phyloP scores from a whole-genome alignment of 2,888 invertebrate genomes.

The Leptinotarsa haldemani region DNA sequence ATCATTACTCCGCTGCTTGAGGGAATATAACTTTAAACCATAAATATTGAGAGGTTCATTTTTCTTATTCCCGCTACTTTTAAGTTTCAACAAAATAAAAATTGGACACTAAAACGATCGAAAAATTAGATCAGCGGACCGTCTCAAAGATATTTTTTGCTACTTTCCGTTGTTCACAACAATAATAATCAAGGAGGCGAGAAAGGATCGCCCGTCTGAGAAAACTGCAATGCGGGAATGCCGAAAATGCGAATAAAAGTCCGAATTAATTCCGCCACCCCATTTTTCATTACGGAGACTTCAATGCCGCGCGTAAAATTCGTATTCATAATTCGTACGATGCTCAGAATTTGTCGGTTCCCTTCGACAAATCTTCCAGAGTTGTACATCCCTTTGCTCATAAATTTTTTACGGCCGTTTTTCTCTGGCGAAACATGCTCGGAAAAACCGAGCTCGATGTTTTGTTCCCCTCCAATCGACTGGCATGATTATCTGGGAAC shows the following conservation, averaged over 20 bases:
- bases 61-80: too few species aligned
- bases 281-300: slow-evolving; percentile 1
- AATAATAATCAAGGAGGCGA: neutral
- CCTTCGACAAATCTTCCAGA: neutral
- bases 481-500: neutral
- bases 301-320: neutral
- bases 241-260: neutral
- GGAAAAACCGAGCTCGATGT: neutral
- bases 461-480: slow-evolving; percentile 4
- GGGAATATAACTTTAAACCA: too few species aligned
- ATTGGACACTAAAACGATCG: too few species aligned
- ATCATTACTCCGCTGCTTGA: too few species aligned
- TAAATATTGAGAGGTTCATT: too few species aligned
- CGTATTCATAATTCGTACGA: slow-evolving; percentile 8
- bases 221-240: neutral
- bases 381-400: neutral
- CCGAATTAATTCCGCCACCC: neutral
- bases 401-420: slow-evolving; percentile 4
- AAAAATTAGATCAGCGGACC: too few species aligned
- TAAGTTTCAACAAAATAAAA: too few species aligned
- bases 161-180: neutral
- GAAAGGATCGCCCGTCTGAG: neutral
- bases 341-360: neutral
- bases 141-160: neutral
- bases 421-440: neutral